Base-by-base conservation (phyloP, 1,140 invertebrate genomes). In the Cydia splendana region DNA sequence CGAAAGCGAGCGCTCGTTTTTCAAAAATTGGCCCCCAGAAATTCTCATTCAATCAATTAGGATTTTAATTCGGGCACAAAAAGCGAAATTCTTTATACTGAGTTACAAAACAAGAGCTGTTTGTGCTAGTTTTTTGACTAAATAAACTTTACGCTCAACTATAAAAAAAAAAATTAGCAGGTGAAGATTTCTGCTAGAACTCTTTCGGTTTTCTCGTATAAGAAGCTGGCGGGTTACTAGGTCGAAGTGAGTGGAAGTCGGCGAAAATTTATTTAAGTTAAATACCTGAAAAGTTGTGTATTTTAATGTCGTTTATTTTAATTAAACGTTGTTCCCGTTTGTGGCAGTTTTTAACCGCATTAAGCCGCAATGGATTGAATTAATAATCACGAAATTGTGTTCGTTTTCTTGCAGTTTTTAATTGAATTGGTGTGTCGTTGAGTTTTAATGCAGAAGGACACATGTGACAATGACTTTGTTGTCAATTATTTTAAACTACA, bases 231-330 rank as follows among this genome's bases (percentile, higher is more conserved):
- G n/a, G 79, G 80, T 83, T 79, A 77, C 42, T 81, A 77, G 82
- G 82, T 80, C 82, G 77, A 45, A 80, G 73, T 74, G 78, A 81
- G 77, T 75, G 75, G 75, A 38, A 77, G 79, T 62, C 74, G 74
- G 67, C 20, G 67, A n/a, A 71, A 71, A 71, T 71, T 71, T 71
- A 71, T 71, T 38, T 38, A 34, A 71, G 15, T 20, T 71, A 30
- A 24, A 3, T 30, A 30, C 30, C 30, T 38, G 30, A 71, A 71
- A 71, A 42, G 30, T 69, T 65, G 28, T 71, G 9, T 1, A 42
- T 45, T 38, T 38, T 45, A 71, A 71, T 42, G 15, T n/a, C n/a
- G 28, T 38, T 18, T 18, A 71, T 71, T 71, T 71, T 42, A 42
- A 45, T 71, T 71, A 71, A 69, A 71, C 34, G 15, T 34, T 34